Conservation (phyloP, 2,113 vertebrate genomes). For the Pangasianodon hypophthalmus region DNA sequence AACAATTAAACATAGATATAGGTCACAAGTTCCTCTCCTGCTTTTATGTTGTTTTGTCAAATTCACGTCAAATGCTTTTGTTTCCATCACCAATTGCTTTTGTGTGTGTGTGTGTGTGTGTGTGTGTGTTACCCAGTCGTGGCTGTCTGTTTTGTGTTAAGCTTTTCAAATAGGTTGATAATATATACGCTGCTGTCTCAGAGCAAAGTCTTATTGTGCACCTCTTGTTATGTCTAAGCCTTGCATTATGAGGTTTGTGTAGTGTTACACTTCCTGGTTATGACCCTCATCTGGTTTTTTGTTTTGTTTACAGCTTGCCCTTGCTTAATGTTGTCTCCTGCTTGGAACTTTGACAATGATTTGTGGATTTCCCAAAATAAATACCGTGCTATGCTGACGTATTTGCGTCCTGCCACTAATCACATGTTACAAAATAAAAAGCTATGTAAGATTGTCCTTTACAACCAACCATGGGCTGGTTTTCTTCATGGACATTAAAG, state of each 20-base stretch:
- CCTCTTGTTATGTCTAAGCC: background rate
- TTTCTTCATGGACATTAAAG: conserved; percentile 4
- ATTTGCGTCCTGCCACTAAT: background rate
- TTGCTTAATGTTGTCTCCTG: background rate
- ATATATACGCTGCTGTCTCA: background rate
- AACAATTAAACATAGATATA: no score
- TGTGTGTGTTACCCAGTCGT: background rate
- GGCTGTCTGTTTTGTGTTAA: background rate
- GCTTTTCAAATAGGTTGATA: background rate
- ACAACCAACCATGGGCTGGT: background rate
- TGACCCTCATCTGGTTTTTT: background rate
- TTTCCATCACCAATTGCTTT: background rate
- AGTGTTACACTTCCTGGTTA: background rate
- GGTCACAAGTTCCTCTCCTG: background rate
- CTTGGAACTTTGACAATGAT: no score
- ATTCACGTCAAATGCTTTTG: background rate
- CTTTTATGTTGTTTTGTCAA: no score
- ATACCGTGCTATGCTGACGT: background rate
- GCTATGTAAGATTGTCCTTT: background rate
- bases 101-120: background rate
- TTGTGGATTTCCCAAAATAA: background rate
- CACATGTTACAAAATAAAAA: background rate
- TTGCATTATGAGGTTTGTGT: background rate
- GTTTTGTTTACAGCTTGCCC: background rate
- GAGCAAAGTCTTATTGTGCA: background rate